Conservation (phyloP, 2,113 vertebrate species). For the Hirundichthys speculiger region DNA sequence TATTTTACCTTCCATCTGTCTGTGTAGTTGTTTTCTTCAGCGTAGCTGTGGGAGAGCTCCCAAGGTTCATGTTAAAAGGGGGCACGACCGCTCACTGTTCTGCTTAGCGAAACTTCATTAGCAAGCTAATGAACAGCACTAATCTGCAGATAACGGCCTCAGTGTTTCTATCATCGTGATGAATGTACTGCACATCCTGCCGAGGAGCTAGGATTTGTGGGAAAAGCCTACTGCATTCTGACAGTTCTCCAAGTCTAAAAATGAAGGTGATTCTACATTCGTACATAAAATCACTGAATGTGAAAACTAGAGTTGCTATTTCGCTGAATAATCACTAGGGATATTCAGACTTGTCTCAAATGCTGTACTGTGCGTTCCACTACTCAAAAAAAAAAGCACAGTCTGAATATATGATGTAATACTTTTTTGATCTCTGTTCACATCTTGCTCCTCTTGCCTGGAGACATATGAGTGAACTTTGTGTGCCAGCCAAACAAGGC, state of each 20-base stretch:
- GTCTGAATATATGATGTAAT: constrained; percentile 49
- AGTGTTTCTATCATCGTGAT: constrained; percentile 38
- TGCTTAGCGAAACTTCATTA: constrained; percentile 64
- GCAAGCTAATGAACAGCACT: constrained; percentile 59
- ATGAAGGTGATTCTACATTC: neutral
- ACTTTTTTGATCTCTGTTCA: constrained; percentile 50
- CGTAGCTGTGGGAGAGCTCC: constrained; percentile 32
- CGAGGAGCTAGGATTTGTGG: neutral
- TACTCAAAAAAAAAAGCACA: constrained; percentile 35
- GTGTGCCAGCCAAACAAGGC: constrained; percentile 49
- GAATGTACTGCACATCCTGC: constrained; percentile 14
- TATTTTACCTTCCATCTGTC: constrained; percentile 24
- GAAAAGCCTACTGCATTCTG: neutral
- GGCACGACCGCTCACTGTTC: constrained; percentile 43
- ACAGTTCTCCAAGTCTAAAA: neutral
- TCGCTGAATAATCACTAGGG: neutral
- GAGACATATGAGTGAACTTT: constrained; percentile 47
- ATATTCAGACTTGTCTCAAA: constrained; percentile 27
- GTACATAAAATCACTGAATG: neutral
- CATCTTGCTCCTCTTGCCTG: constrained; percentile 39
- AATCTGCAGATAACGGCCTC: constrained; percentile 58
- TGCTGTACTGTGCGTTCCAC: constrained; percentile 9
- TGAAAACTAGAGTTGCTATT: neutral
- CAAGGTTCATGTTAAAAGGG: constrained; percentile 47
- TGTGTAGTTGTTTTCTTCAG: constrained; percentile 31